Base-by-base conservation (phyloP, 2,797 vertebrate species). In the Brotula barbata region DNA sequence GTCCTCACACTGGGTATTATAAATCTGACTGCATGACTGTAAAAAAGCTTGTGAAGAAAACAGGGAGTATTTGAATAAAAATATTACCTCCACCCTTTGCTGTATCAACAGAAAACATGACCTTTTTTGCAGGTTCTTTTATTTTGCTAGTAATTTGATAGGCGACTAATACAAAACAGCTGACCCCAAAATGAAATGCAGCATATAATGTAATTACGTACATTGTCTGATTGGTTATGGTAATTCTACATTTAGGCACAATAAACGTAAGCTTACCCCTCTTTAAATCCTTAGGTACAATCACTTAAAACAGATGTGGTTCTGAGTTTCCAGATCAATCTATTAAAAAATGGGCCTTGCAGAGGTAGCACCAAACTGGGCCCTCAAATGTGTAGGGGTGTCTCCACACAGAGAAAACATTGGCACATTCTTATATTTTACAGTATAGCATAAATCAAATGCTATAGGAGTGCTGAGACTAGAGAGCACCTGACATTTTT, bases 181-280 rank as follows among this genome's bases (percentile, higher is more conserved):
- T 84, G 87, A 82, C 55, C 59, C 64, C 21, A 67, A 64, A 75
- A 80, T 76, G 58, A 80, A 86, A 84, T 71, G 74, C 73, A 75
- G 76, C 78, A 82, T 83, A 80, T 81, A 88, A 90, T 85, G 72
- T 64, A 87, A 89, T 87, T 82, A 83, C 77, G 78, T 82, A 73
- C 80, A 82, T 85, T 90, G 85, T 90, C 85, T 92, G 85, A 91
- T 92, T 91, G 79, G 87, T 81, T 85, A 81, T 85, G 84, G 82
- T 85, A 85, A 90, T 89, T 89, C 61, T 52, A 85, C 68, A 84
- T 87, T 92, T 81, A 88, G 78, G 80, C 83, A 83, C 84, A 89
- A 87, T 86, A 88, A 84, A 73, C 68, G 72, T 49, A 75, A 76
- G 72, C 77, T 83, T 64, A 72, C 68, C 74, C 12, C 50, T 73